Evolutionary conservation across 2,797 vertebrate species (phyloP), one percentile per base, ranked within the genome.

Genomic region (Pelobates cultripes): DNA sequence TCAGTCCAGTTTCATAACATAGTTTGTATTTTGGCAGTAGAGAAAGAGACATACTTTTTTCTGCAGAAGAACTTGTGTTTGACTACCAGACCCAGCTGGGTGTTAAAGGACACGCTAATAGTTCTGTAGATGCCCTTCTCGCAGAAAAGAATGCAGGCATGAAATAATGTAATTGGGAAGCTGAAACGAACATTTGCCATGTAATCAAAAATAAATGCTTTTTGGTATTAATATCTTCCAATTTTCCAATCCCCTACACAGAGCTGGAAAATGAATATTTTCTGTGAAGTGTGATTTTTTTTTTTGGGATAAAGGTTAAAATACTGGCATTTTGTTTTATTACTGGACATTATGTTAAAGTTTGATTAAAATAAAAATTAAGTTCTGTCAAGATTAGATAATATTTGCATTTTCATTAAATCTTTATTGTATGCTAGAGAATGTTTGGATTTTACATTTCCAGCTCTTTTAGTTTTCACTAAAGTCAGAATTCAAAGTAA

Each of bases 161-260:
- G n/a, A 67, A 51, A 67, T 40, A 53, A 53, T 28, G 61, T 41
- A 7, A 53, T 76, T 51, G 64, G 44, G n/a, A 15, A 13, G 7
- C 13, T 15, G 60, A 43, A 4, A 14, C 4, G 61, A 42, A 8
- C 47, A 66, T 28, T 67, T 14, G 4, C 40, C 40, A 63, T 7
- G 43, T 28, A 67, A 76, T 53, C n/a, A 41, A 51, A 28, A 14
- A 28, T 14, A 12, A 7, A 17, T 10, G 69, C 43, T 53, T 55
- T 60, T 55, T 69, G 76, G 67, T 43, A 55, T 70, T n/a, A 43
- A 47, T 60, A n/a, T 42, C 53, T 15, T 64, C 7, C n/a, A 63
- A 42, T 13, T 60, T n/a, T 3, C 72, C 55, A 44, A 28, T 64
- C 9, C 57, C 28, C 40, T 13, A 4, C 60, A 6, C 42, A 5